phyloP scores from a whole-genome alignment of 2,888 invertebrate genomes.

The Clostera curtula region DNA sequence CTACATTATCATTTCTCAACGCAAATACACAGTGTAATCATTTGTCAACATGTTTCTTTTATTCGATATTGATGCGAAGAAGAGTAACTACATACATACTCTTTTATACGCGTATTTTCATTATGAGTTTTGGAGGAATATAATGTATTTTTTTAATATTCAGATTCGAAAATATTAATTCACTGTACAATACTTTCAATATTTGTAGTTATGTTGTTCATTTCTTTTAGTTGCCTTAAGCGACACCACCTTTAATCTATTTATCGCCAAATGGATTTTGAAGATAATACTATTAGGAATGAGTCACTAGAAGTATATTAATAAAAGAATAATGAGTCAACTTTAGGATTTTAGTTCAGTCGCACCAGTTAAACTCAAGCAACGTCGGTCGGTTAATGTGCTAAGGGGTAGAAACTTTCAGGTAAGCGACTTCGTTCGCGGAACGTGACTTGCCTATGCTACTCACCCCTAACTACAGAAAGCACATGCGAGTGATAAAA shows the following conservation, averaged over 20 bases:
- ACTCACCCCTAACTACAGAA: conserved; percentile 26
- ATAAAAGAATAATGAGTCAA: conserved; percentile 29
- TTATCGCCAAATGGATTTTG: no score
- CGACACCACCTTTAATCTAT: no score
- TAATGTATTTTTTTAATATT: no score
- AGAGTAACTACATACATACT: conserved; percentile 2
- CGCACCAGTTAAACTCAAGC: conserved; percentile 36
- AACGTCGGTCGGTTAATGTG: conserved; percentile 61
- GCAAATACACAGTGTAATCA: conserved; percentile 24
- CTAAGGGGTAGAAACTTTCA: conserved; percentile 70
- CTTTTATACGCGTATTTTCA: no score
- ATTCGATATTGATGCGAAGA: conserved; percentile 12
- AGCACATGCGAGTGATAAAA: conserved; percentile 21
- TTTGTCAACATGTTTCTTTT: conserved; percentile 25
- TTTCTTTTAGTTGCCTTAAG: no score
- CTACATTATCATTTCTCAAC: conserved; percentile 30
- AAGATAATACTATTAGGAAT: no score
- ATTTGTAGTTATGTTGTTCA: no score
- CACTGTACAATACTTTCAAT: no score
- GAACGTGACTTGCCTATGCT: conserved; percentile 60
- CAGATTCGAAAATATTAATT: no score
- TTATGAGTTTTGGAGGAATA: no score
- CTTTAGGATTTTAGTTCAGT: conserved; percentile 27
- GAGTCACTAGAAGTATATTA: conserved; percentile 5
- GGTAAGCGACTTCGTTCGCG: conserved; percentile 67